Base-by-base conservation (phyloP, 2,113 vertebrate genomes). In the Otolemur garnettii region DNA sequence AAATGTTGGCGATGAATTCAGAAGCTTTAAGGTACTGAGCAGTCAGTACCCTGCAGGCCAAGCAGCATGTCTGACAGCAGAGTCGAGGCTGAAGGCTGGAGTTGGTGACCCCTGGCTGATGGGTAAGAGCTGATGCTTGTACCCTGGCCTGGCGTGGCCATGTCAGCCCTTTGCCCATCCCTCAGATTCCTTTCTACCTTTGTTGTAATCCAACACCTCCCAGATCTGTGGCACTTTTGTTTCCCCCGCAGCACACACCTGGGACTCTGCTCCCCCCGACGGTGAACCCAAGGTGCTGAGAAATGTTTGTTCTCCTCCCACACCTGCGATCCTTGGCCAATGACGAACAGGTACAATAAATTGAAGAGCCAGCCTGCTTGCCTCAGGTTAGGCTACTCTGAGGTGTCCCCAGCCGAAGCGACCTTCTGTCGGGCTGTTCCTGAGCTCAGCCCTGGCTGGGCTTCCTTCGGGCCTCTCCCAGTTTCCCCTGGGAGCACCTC, bases 111-210 rank as follows among this genome's bases (percentile, higher is more conserved):
- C 78, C 69, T 12, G 13, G 21, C 24, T 84, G 78, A 22, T 19
- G 53, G 22, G 10, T 45, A n/a, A 69, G 55, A 17, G 10, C 8
- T 69, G 62, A 33, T 2, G 0, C 0, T 0, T 30, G n/a, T 53
- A 21, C 12, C 38, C 74, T 1, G 26, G 33, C 59, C 66, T 59
- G 42, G 35, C n/a, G 35, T 18, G 19, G 19, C 42, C 8, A 3
- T 9, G 2, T 45, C 0, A 0, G 9, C 7, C 12, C 42, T 68
- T 30, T 30, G 50, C 17, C 10, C 22, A 6, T 15, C 14, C 59
- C 33, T 64, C 14, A 4, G 38, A 59, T 19, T 45, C 50, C 64
- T 55, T 33, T 50, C 30, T 50, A 42, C 50, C n/a, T 28, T 26
- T 17, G 18, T 21, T 60, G 15, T 19, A 19, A 21, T 33, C 19